Base-by-base conservation (phyloP, 1,140 invertebrate species). In the Rhyacophila brunnea region DNA sequence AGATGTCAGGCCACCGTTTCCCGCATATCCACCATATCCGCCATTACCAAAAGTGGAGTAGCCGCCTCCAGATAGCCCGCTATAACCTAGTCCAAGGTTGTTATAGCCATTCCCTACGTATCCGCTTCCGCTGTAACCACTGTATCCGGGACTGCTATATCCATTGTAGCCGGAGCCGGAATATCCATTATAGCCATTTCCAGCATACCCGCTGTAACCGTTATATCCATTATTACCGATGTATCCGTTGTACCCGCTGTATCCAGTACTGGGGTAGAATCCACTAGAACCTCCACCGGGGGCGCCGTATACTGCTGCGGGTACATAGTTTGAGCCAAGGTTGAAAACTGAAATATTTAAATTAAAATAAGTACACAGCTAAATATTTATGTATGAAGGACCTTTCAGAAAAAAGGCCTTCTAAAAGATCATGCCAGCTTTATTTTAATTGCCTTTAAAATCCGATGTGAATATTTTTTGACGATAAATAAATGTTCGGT, bases 1-100 rank as follows among this genome's bases (percentile, higher is more conserved):
- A 38, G 74, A 71, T 34, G 59, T 61, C 6, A 75, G 65, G 35
- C 74, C 73, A 32, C 73, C 73, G 70, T 75, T 75, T 70, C 74
- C 74, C 67, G 71, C 69, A 49, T 66, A 69, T 19, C 75, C 75
- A 14, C 74, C 73, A 5, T 74, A 72, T 18, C 75, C 75, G 5
- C 74, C 74, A 28, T 66, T 55, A 11, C 64, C 60, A 10, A 11
- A 2, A 40, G 10, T 20, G 20, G 38, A 35, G 15, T 57, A 42
- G 7, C 44, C 36, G n/a, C 58, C 50, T 15, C 44, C 23, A 9
- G 38, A 35, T 1, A 46, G 28, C 20, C 42, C 42, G 17, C 50
- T 46, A 23, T 59, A 53, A 28, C 49, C 55, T 17, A 13, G 36
- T 6, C 51, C 51, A 13, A 45, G 28, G 11, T 14, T 20, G 13